Percentiles rank a stretch among this genome's conserved stretches.
Evolutionary conservation across 2,888 invertebrate species (phyloP).

Genomic region (Sphecodes monilicornis): DNA sequence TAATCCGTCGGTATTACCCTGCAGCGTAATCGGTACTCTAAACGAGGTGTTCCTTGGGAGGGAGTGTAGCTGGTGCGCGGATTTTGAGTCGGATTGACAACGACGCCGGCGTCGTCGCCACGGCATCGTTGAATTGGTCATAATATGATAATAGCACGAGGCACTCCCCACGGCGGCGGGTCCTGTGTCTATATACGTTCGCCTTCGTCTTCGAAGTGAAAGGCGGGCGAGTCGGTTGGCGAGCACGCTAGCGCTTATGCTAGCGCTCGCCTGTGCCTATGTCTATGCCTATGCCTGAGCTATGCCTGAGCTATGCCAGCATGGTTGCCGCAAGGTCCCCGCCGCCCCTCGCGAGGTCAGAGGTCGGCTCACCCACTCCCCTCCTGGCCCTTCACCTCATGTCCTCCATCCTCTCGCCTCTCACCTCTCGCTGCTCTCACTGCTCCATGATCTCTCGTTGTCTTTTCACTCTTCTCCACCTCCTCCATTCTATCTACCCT

Average conservation of each 20-base stretch:
- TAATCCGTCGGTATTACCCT: neutral
- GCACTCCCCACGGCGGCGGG: slow-evolving; percentile 77
- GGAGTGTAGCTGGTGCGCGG: neutral
- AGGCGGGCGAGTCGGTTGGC: slow-evolving; percentile 80
- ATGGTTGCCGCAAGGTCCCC: slow-evolving; percentile 78
- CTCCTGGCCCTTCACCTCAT: slow-evolving; percentile 73
- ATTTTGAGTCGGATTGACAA: slow-evolving; percentile 33
- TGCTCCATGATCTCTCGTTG: slow-evolving; percentile 65
- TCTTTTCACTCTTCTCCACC: slow-evolving; percentile 55
- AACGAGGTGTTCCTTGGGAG: neutral
- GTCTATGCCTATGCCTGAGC: slow-evolving; percentile 69
- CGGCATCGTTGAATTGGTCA: slow-evolving; percentile 72
- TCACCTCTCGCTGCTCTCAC: slow-evolving; percentile 53
- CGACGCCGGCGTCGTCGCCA: slow-evolving; percentile 56
- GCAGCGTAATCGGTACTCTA: neutral
- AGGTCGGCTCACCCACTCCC: slow-evolving; percentile 83
- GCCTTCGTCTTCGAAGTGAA: slow-evolving; percentile 80
- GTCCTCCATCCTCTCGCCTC: slow-evolving; percentile 64
- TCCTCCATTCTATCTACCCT: neutral
- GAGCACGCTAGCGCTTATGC: slow-evolving; percentile 67
- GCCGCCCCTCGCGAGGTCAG: slow-evolving; percentile 80
- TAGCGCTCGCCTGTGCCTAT: slow-evolving; percentile 55
- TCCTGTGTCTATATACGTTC: slow-evolving; percentile 75
- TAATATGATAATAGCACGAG: slow-evolving; percentile 81
- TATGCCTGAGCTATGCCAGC: slow-evolving; percentile 73